A percentile compares a stretch with the other conserved stretches of the same genome.
Evolutionary conservation across 2,888 invertebrate genomes (phyloP).

Genomic region (Andrena minutula): DNA sequence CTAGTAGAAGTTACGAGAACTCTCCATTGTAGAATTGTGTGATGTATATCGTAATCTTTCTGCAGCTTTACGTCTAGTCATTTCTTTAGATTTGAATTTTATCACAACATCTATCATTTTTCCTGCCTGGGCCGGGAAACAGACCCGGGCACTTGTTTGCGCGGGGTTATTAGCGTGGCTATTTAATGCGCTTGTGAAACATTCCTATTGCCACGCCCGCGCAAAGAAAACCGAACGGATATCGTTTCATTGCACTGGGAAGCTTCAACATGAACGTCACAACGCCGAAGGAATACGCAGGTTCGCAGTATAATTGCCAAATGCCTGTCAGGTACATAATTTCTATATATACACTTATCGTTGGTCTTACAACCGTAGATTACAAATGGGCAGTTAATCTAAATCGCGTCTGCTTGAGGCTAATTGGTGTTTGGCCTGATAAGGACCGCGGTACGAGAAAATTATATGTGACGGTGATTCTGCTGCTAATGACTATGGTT

Average conservation of each 20-base stretch:
- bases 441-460: neutral
- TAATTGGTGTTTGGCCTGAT: neutral
- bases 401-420: neutral
- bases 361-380: neutral
- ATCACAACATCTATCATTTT: too few species aligned
- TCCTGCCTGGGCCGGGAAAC: too few species aligned
- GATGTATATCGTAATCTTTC: too few species aligned
- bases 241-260: neutral
- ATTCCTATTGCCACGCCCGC: neutral
- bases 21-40: too few species aligned
- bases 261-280: neutral
- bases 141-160: too few species aligned
- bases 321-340: neutral
- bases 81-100: too few species aligned
- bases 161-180: neutral
- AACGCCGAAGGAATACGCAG: neutral
- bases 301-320: neutral
- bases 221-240: neutral
- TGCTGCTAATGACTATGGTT: neutral
- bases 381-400: neutral
- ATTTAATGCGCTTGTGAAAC: neutral
- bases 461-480: neutral
- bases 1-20: too few species aligned
- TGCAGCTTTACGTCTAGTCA: too few species aligned
- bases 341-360: neutral